Conservation (phyloP, 2,113 vertebrate genomes). For the Anhinga rufa region DNA sequence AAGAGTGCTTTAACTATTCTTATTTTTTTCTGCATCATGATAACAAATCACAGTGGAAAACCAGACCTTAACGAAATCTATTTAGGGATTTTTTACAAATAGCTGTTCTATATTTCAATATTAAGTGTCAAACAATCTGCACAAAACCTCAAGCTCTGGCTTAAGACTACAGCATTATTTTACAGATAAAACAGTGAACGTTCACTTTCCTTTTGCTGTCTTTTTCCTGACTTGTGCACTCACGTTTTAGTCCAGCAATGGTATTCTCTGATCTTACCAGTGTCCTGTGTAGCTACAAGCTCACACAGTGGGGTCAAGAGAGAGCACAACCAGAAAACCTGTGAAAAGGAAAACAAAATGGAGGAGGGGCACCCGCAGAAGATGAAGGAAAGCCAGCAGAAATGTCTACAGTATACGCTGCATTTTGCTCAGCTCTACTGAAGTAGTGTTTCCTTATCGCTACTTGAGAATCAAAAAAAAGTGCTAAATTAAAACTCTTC, state of each 20-base stretch:
- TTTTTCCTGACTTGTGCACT: neutral
- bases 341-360: conserved; percentile 61
- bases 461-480: neutral
- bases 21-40: neutral
- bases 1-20: neutral
- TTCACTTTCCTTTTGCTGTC: neutral
- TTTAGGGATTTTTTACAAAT: neutral
- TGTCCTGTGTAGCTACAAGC: conserved; percentile 19
- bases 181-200: neutral
- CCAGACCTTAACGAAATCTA: neutral
- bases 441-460: conserved; percentile 62
- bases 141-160: neutral
- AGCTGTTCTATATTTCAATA: neutral
- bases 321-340: conserved; percentile 46
- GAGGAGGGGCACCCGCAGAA: conserved; percentile 25
- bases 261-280: neutral
- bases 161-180: neutral
- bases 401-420: conserved; percentile 52
- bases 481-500: conserved; percentile 48
- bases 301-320: conserved; percentile 44
- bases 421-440: conserved; percentile 67
- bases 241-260: neutral
- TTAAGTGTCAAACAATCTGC: neutral
- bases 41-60: neutral
- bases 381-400: conserved; percentile 60